A percentile compares a stretch with the other conserved stretches of the same genome.
Conservation (phyloP, 2,797 vertebrate genomes). For the Hemitrygon akajei region DNA sequence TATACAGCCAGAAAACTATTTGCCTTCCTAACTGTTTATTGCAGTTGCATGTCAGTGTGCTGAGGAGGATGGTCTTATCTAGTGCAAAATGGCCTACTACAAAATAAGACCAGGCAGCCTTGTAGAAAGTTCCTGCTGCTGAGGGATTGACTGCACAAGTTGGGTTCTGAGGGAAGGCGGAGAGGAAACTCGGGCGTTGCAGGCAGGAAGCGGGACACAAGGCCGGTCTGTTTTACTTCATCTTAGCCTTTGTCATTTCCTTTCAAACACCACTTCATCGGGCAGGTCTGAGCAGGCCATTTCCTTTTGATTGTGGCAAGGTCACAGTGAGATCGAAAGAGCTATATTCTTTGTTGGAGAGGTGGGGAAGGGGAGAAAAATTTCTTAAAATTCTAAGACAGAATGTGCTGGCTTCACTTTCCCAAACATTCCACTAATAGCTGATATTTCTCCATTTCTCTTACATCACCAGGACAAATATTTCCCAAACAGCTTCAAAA, state of each 20-base stretch:
- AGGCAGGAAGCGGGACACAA: no score
- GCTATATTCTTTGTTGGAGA: not conserved
- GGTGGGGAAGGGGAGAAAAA: not conserved
- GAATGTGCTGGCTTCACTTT: slow-evolving; percentile 20
- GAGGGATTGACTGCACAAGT: not conserved
- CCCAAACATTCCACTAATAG: slow-evolving; percentile 27
- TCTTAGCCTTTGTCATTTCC: not conserved
- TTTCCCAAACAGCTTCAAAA: not conserved
- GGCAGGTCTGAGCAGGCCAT: not conserved
- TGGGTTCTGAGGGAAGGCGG: not conserved
- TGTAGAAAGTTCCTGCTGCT: not conserved
- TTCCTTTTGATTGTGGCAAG: not conserved
- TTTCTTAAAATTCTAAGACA: not conserved
- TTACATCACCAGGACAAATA: not conserved
- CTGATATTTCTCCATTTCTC: not conserved
- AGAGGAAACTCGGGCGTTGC: not conserved
- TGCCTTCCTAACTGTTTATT: no score
- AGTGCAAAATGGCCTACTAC: no score
- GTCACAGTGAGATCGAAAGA: not conserved
- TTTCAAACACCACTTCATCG: not conserved
- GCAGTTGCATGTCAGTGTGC: no score
- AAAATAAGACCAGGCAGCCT: no score
- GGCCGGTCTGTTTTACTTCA: not conserved
- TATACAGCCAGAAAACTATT: no score
- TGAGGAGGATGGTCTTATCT: not conserved